Conservation (phyloP, 2,888 invertebrate species). For the Ophioninae sp. region DNA sequence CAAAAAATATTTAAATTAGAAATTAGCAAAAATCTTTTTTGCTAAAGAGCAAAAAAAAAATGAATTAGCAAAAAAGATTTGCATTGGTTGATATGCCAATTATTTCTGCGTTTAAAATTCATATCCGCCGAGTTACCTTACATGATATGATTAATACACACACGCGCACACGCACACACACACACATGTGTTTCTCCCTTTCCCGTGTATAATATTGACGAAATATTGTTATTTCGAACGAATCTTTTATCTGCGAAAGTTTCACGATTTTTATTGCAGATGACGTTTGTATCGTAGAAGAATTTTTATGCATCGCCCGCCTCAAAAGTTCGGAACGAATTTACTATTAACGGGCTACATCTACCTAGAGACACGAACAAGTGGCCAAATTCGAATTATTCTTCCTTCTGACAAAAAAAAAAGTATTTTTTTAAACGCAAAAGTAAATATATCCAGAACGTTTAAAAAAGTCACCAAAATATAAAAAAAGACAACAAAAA, state of each 20-base stretch:
- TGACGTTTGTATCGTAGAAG: constrained; percentile 2
- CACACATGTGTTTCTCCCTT: constrained; percentile 3
- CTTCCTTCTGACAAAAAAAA: no score
- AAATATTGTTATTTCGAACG: constrained; percentile 52
- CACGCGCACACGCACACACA: constrained; percentile 16
- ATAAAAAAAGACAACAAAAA: no score
- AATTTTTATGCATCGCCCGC: neutral
- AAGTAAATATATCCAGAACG: no score
- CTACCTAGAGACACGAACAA: no score
- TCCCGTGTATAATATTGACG: constrained; percentile 46
- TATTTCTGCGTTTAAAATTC: constrained; percentile 31
- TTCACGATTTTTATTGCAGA: constrained; percentile 45
- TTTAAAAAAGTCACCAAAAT: no score
- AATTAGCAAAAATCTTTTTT: no score
- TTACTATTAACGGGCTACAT: no score
- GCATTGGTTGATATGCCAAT: constrained; percentile 21
- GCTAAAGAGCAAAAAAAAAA: no score
- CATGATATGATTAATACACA: constrained; percentile 37
- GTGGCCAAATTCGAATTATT: no score
- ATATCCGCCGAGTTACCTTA: constrained; percentile 30
- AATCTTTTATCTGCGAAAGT: constrained; percentile 61
- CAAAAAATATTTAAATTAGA: no score
- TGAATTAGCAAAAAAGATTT: no score
- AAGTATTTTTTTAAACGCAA: no score
- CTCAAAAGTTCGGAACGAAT: neutral